Percentiles rank a stretch among this genome's conserved stretches.
These are phyloP conservation scores for Leptoteleia sp. DNA, from an alignment of 1,140 invertebrate species.

Conservation along the genomic window DNA sequence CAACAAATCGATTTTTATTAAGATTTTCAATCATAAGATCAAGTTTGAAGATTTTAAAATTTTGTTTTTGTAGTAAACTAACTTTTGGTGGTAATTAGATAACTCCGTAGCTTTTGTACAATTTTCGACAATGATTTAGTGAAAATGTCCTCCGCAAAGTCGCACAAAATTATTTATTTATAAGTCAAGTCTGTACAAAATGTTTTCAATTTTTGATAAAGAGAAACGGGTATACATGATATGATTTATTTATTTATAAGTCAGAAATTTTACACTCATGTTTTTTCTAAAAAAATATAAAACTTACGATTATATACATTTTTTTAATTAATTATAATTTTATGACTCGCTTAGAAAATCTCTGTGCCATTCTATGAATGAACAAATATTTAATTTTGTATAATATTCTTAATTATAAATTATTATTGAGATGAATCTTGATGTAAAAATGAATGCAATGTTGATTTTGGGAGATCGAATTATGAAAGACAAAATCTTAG, in stretches of 20 bases:
- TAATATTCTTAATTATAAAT: constrained; percentile 33
- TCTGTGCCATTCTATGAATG: constrained; percentile 31
- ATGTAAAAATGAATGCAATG: constrained; percentile 40
- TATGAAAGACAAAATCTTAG: constrained; percentile 49
- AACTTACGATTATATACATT: not conserved
- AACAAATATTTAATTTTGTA: constrained; percentile 10
- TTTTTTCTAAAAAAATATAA: too few relatives aligned
- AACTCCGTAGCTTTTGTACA: constrained; percentile 41
- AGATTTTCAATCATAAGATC: constrained; percentile 16
- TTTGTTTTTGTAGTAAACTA: constrained; percentile 34
- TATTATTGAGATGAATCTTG: constrained; percentile 28
- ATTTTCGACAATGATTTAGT: constrained; percentile 45
- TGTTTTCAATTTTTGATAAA: constrained; percentile 4
- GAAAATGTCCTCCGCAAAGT: constrained; percentile 42
- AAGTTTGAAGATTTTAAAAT: constrained; percentile 10
- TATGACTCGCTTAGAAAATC: constrained; percentile 15
- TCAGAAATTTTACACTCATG: too few relatives aligned
- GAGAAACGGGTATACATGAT: constrained; percentile 12
- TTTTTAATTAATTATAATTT: constrained; percentile 2
- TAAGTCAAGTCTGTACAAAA: constrained; percentile 2
- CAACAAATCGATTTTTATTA: constrained; percentile 25
- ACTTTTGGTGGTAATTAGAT: constrained; percentile 10
- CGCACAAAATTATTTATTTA: constrained; percentile 45
- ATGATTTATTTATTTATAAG: constrained; percentile 10
- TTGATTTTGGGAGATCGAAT: constrained; percentile 27